phyloP scores from a whole-genome alignment of 2,113 vertebrate genomes.

The Indicator maculatus region DNA sequence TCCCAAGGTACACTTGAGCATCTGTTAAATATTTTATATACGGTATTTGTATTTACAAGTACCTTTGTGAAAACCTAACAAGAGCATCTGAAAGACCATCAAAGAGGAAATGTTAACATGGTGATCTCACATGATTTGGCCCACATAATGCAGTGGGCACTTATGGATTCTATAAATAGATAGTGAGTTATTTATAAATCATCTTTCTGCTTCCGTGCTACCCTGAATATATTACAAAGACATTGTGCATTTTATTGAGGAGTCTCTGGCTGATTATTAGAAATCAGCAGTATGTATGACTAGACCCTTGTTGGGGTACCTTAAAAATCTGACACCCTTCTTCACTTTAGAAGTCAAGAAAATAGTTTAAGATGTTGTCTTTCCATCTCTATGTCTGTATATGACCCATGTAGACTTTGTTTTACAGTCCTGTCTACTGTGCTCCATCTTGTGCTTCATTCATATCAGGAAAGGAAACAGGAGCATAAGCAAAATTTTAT shows the following conservation, averaged over 20 bases:
- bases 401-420: not conserved
- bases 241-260: not conserved
- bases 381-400: not conserved
- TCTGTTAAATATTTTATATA: constrained; percentile 63
- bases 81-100: constrained; percentile 7
- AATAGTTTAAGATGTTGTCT: not conserved
- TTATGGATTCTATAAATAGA: constrained; percentile 44
- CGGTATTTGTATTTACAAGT: constrained; percentile 20
- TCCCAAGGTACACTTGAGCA: constrained; percentile 21
- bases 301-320: not conserved
- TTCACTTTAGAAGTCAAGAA: not conserved
- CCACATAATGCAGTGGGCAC: not conserved
- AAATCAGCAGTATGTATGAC: not conserved
- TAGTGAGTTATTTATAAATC: constrained; percentile 18
- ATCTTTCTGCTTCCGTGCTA: not conserved
- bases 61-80: constrained; percentile 22
- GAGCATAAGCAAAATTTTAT: not conserved
- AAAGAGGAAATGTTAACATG: constrained; percentile 30
- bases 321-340: not conserved
- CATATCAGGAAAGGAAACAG: not conserved
- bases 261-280: not conserved
- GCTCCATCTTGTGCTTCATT: not conserved
- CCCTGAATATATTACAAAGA: not conserved
- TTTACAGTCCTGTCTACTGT: not conserved
- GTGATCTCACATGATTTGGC: constrained; percentile 6